phyloP scores from a whole-genome alignment of 1,140 invertebrate genomes.

The Aphis gossypii region DNA sequence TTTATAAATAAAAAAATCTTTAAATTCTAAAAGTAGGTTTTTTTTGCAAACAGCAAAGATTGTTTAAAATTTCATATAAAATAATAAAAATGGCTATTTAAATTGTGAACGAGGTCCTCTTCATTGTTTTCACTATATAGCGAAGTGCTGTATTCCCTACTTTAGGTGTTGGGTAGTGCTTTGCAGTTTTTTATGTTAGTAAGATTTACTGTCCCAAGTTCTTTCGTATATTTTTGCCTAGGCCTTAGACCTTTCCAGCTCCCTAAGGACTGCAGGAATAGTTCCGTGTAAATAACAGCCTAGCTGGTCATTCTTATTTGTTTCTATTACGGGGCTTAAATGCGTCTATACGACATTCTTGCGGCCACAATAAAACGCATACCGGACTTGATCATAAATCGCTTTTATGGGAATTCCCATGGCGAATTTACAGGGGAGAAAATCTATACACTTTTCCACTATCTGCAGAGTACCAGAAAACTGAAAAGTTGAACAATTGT shows the following conservation, averaged over 20 bases:
- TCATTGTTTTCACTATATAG: background rate
- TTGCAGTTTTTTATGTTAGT: conserved; percentile 2
- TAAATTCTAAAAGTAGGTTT: background rate
- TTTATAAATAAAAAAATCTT: background rate
- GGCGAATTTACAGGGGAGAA: conserved; percentile 34
- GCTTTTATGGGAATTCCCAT: conserved; percentile 56
- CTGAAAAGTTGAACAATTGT: conserved; percentile 24
- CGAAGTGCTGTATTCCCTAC: background rate
- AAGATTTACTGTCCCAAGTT: conserved; percentile 27
- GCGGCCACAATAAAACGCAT: conserved; percentile 55
- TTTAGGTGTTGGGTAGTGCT: background rate
- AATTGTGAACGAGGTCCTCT: background rate
- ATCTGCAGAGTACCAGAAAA: background rate
- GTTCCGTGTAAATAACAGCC: conserved; percentile 53
- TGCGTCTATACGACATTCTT: conserved; percentile 48
- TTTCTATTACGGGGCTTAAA: conserved; percentile 57
- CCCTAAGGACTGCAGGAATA: conserved; percentile 32
- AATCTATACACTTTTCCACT: conserved; percentile 46
- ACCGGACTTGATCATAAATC: conserved; percentile 50
- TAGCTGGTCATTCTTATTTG: conserved; percentile 54
- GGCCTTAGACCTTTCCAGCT: conserved; percentile 23
- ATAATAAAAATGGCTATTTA: conserved; percentile 4
- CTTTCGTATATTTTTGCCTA: conserved; percentile 28
- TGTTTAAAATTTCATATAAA: background rate
- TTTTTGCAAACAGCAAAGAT: background rate